Evolutionary conservation across 2,888 invertebrate genomes (phyloP), one percentile per base, ranked within the genome.

Genomic region (Lithophane ornitopus): DNA sequence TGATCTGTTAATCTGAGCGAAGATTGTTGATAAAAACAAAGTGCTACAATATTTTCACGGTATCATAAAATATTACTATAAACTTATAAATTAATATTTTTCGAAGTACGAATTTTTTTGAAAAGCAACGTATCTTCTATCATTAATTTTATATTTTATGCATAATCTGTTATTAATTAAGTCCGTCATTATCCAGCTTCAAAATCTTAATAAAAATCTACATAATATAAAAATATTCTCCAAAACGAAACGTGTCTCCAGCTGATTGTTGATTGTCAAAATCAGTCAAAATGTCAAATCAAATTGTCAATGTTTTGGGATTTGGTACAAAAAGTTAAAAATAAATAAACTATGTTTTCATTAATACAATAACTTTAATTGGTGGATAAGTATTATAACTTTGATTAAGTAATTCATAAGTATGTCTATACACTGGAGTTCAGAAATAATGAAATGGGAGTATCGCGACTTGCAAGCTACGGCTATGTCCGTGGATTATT

Each of bases 381-480:
- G 19, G 19, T 56, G 39, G 28, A 65, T 70, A 78, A 75, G 41
- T 77, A 22, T 12, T 28, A 22, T 22, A 26, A 44, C 41, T 59
- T 41, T 54, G 1, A 14, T 22, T 22, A 6, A 67, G 14, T 26
- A 67, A 41, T 34, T 41, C 22, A 52, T 63, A n/a, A 88, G 76
- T 76, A 95, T 96, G 96, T 93, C 96, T 28, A 95, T 96, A 41
- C 96, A 96, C 84, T 97, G 97, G 97, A 96, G 95, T 90, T 95
- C 96, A 52, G 97, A 97, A 89, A 92, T 94, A 58, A 93, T 96
- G 92, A 97, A 97, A 92, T 96, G 96, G 91, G 99, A 99, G 92
- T 98, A 98, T 92, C 97, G 98, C 80, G 99, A 99, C 93, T 95
- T 99, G 61, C 97, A 99, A 97, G 99, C 99, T 8, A 99, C 98